Conservation (phyloP, 2,797 vertebrate genomes). For the Manis javanica region DNA sequence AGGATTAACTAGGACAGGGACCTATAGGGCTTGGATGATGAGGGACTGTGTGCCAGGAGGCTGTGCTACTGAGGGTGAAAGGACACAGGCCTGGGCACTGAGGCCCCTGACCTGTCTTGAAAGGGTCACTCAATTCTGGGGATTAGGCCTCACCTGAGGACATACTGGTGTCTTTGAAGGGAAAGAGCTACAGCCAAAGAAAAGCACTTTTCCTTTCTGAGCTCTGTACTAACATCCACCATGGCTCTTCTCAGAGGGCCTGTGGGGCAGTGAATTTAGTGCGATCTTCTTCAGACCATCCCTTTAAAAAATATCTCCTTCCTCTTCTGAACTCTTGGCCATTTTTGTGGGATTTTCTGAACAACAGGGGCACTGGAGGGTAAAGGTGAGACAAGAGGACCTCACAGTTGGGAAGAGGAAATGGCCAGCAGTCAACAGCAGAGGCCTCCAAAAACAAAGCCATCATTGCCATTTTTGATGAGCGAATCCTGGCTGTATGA, state of each 20-base stretch:
- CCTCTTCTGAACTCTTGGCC: neutral
- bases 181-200: neutral
- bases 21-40: no score
- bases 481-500: slow-evolving; percentile 57
- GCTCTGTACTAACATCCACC: neutral
- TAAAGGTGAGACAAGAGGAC: neutral
- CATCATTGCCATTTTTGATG: neutral
- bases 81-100: neutral
- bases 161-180: neutral
- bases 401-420: neutral
- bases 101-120: neutral
- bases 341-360: neutral
- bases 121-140: neutral
- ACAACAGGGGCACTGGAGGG: neutral
- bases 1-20: neutral
- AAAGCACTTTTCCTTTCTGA: neutral
- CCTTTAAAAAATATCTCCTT: neutral
- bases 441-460: slow-evolving; percentile 30
- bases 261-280: neutral
- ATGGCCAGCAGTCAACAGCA: slow-evolving; percentile 1
- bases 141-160: neutral
- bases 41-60: neutral
- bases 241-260: neutral
- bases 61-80: neutral
- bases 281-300: neutral